Evolutionary conservation across 1,140 invertebrate genomes (phyloP), one percentile per base, ranked within the genome.

Genomic region (Spodoptera frugiperda): DNA sequence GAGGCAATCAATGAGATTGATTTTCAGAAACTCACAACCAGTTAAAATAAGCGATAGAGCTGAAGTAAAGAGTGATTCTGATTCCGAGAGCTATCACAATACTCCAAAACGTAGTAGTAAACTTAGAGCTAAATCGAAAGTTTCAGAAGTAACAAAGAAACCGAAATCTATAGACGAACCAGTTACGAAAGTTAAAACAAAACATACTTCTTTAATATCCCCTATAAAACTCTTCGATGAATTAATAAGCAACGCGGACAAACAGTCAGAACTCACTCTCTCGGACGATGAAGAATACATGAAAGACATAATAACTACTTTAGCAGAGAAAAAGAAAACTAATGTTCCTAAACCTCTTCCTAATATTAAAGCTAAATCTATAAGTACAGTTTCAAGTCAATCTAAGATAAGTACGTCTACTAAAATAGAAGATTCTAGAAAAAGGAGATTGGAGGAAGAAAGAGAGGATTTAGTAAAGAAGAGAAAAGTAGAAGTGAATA

Each of bases 151-250:
- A 15, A 61, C n/a, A 30, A 63, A 63, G 44, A 49, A 25, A 12
- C 0, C 14, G n/a, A 14, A 48, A 67, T 14, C 63, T 49, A 14
- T 8, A 49, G 17, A 67, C 10, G 21, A 68, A 12, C 25, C 8
- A 17, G 48, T 53, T 17, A 25, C 30, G 8, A 68, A 33, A 21
- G 14, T n/a, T 51, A 49, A 61, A 30, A 33, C 19, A 48, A 71
- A 65, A 10, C 65, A 54, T 10, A 82, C 68, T 54, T 82, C 83
- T 10, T 54, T 77, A 4, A 90, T 88, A 76, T 90, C 87, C 0
- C 88, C 87, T 15, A 86, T 88, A 49, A 84, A 83, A 78, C 54
- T 82, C 14, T 83, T 79, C 19, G 75, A 77, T 19, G 84, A 86
- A 61, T 67, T 79, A 4, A 11, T 39, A 49, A 25, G 39, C 12